A percentile compares a stretch with the other conserved stretches of the same genome.
phyloP scores from a whole-genome alignment of 2,888 invertebrate species.

The Philereme vetulata region DNA sequence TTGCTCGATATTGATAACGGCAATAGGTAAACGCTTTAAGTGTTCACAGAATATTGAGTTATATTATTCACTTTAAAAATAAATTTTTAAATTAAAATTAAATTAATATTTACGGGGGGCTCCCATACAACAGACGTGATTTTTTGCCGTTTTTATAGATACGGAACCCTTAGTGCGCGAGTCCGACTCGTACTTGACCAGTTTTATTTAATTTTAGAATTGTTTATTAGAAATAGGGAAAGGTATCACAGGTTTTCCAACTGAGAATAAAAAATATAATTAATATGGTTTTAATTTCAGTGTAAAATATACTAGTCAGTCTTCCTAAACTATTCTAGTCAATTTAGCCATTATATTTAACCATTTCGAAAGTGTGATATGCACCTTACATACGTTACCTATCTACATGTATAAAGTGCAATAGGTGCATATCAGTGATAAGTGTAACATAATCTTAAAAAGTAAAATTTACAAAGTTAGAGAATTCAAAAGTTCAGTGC shows the following conservation, averaged over 20 bases:
- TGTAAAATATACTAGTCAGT: conserved; percentile 32
- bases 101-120: too few relatives aligned
- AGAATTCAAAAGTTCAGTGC: background rate
- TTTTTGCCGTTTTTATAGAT: too few relatives aligned
- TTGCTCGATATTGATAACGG: too few relatives aligned
- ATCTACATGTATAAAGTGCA: conserved; percentile 10
- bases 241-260: conserved; percentile 16
- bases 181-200: too few relatives aligned
- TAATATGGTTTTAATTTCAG: conserved; percentile 20
- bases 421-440: background rate
- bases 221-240: too few relatives aligned
- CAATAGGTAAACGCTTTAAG: too few relatives aligned
- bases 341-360: conserved; percentile 35
- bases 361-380: conserved; percentile 18
- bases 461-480: background rate
- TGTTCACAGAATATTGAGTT: too few relatives aligned
- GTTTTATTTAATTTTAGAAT: background rate
- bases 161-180: too few relatives aligned
- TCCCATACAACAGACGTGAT: too few relatives aligned
- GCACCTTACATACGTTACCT: background rate
- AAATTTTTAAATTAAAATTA: too few relatives aligned
- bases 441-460: background rate
- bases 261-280: background rate
- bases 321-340: conserved; percentile 54
- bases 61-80: too few relatives aligned